Evolutionary conservation across 92 coral and sea anemone genomes (phyloP).

Genomic region (Diadumene lineata): DNA sequence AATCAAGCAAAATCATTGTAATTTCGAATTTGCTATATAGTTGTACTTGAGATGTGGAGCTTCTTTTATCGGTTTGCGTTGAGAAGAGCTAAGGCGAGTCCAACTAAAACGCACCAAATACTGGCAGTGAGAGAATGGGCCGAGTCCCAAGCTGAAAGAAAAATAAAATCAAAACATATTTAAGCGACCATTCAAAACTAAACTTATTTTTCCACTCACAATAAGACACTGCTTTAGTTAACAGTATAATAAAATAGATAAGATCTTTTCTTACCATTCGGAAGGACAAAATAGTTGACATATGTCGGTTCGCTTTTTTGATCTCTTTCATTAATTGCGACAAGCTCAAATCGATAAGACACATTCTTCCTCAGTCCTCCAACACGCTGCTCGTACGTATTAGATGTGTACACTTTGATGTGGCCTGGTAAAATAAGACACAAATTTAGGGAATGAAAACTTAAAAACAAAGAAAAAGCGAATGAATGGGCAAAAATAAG

Average conservation of each 20-base stretch:
- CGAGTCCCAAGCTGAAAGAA: constrained; percentile 35
- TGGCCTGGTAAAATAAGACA: constrained; percentile 23
- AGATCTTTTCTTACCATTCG: constrained; percentile 38
- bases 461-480: too few species aligned
- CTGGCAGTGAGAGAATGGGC: constrained; percentile 47
- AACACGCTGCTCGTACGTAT: constrained; percentile 18
- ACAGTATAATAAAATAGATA: too few species aligned
- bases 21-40: too few species aligned
- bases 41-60: not conserved
- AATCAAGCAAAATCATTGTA: not conserved
- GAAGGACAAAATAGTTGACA: constrained; percentile 16
- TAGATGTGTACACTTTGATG: constrained; percentile 28
- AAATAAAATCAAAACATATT: not conserved
- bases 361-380: constrained; percentile 39
- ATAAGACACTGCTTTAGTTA: too few species aligned
- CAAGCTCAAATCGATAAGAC: constrained; percentile 19
- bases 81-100: not conserved
- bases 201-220: too few species aligned
- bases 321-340: constrained; percentile 1
- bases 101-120: constrained; percentile 33
- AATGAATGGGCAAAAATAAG: too few species aligned
- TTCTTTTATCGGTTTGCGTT: not conserved
- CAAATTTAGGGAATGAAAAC: too few species aligned
- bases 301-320: constrained; percentile 21
- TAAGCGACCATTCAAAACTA: not conserved